Percentiles rank a stretch among this genome's conserved stretches.
phyloP scores from a whole-genome alignment of 1,140 invertebrate species.

The Mya arenaria region DNA sequence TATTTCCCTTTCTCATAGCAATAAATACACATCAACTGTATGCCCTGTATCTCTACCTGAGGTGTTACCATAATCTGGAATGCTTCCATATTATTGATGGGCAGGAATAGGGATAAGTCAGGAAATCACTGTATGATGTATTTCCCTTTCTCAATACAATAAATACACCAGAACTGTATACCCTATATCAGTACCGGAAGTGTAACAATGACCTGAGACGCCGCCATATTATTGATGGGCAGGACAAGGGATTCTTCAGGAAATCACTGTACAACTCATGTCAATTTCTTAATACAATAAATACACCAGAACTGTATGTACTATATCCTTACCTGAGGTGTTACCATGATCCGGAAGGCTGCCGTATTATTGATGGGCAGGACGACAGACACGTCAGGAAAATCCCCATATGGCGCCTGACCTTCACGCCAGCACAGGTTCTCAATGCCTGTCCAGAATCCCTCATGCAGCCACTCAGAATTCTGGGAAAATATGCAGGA shows the following conservation, averaged over 20 bases:
- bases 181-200: slow-evolving; percentile 68
- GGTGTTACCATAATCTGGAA: no score
- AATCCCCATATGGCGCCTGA: slow-evolving; percentile 59
- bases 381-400: slow-evolving; percentile 68
- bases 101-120: no score
- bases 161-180: no score
- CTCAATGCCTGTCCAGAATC: slow-evolving; percentile 71
- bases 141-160: no score
- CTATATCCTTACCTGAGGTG: slow-evolving; percentile 67
- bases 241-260: slow-evolving; percentile 68
- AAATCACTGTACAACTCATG: no score
- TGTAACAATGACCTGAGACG: slow-evolving; percentile 67
- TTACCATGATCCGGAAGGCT: slow-evolving; percentile 67
- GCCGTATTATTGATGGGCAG: slow-evolving; percentile 55
- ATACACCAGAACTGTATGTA: no score
- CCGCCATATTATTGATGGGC: slow-evolving; percentile 42
- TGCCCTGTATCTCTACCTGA: no score
- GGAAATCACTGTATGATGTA: no score
- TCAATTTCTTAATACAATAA: no score
- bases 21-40: no score
- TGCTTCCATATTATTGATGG: no score
- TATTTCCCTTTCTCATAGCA: no score
- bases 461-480: neutral
- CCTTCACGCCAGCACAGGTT: slow-evolving; percentile 69
- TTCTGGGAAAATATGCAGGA: neutral